phyloP scores from a whole-genome alignment of 2,113 vertebrate genomes.

The Tenrec ecaudatus region DNA sequence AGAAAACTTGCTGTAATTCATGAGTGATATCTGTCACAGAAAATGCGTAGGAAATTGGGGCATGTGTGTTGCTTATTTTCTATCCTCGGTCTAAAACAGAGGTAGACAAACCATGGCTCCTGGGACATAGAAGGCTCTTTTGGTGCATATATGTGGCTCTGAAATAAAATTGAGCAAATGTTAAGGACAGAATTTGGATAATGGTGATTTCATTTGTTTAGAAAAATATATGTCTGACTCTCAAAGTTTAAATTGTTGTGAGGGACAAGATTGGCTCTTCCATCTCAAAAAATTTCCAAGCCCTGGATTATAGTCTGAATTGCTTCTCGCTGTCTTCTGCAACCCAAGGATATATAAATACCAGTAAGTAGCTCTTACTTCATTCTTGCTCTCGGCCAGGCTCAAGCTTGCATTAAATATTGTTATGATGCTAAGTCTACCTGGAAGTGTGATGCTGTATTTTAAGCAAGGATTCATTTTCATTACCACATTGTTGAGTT shows the following conservation, averaged over 20 bases:
- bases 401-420: not conserved
- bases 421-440: slow-evolving; percentile 14
- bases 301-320: not conserved
- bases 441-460: not conserved
- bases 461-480: slow-evolving; percentile 73
- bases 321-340: not conserved
- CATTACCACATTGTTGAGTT: slow-evolving; percentile 56
- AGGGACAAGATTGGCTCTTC: too few relatives aligned
- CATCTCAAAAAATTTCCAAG: too few relatives aligned
- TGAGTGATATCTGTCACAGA: slow-evolving; percentile 22
- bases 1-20: not conserved
- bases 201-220: too few relatives aligned
- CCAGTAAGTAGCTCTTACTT: not conserved
- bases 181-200: too few relatives aligned
- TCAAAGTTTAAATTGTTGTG: too few relatives aligned
- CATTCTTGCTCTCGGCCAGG: not conserved
- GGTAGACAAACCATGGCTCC: too few relatives aligned
- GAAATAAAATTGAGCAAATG: too few relatives aligned
- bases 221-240: too few relatives aligned
- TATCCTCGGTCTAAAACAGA: not conserved
- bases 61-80: not conserved
- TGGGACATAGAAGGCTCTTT: too few relatives aligned
- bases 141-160: too few relatives aligned
- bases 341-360: slow-evolving; percentile 16
- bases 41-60: not conserved